These are phyloP conservation scores for Delia radicum DNA, from an alignment of 1,140 invertebrate genomes.

Conservation along the genomic window DNA sequence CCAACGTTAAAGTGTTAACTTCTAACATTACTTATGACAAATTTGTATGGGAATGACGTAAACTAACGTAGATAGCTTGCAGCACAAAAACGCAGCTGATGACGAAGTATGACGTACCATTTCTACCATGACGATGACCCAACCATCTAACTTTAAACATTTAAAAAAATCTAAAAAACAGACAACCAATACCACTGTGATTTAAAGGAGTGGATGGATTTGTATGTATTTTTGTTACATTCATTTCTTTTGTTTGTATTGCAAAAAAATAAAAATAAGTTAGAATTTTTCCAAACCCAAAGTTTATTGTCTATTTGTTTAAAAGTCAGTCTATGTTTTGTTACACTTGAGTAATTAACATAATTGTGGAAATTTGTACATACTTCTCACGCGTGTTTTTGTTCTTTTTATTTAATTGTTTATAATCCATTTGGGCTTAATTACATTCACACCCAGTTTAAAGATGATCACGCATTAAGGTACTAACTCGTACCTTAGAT, in stretches of 20 bases:
- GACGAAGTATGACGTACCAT: not conserved
- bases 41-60: no score
- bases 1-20: no score
- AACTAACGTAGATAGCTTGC: no score
- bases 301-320: not conserved
- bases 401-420: not conserved
- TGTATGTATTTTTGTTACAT: no score
- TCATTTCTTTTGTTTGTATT: no score
- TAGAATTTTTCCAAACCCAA: not conserved
- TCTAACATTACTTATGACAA: no score
- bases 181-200: no score
- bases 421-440: not conserved
- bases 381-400: constrained; percentile 3
- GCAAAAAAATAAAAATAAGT: no score
- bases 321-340: not conserved
- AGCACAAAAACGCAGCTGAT: not conserved
- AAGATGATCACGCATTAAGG: not conserved
- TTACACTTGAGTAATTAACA: not conserved
- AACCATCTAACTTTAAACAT: not conserved
- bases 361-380: not conserved
- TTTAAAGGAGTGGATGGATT: no score
- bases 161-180: no score
- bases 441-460: not conserved
- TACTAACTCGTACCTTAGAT: not conserved
- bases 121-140: not conserved